Evolutionary conservation across 2,888 invertebrate species (phyloP).

Genomic region (Poecilus cupreus): DNA sequence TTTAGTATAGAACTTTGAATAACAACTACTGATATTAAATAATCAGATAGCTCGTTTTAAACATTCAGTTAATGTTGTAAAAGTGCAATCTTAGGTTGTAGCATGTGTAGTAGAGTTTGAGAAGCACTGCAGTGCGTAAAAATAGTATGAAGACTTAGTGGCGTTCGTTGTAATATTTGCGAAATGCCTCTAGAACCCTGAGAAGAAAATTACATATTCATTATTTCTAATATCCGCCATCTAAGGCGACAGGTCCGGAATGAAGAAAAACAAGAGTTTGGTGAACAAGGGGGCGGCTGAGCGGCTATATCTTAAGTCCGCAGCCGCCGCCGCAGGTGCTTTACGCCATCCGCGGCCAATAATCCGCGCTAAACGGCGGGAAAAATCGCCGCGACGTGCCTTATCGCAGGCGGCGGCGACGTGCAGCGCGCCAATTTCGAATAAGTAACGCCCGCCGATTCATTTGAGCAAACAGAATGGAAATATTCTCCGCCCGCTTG

Average conservation of each 20-base stretch:
- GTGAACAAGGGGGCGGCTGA: not conserved
- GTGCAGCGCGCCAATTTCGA: conserved; percentile 41
- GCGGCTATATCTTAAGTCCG: conserved; percentile 31
- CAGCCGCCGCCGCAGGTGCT: conserved; percentile 30
- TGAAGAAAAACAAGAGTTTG: conserved; percentile 11
- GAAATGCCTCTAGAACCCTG: not conserved
- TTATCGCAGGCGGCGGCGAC: conserved; percentile 29
- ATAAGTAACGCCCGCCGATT: conserved; percentile 39
- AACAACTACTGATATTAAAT: no score
- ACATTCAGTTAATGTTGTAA: no score
- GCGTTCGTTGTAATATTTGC: not conserved
- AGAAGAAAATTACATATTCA: conserved; percentile 33
- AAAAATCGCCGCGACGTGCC: conserved; percentile 53
- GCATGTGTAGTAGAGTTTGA: no score
- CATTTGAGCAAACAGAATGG: conserved; percentile 51
- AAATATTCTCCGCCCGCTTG: conserved; percentile 8
- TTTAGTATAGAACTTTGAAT: no score
- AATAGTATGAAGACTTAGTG: not conserved
- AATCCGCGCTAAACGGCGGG: conserved; percentile 43
- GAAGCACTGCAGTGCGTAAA: no score
- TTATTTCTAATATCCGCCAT: conserved; percentile 28
- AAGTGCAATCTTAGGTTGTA: no score
- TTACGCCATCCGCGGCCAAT: conserved; percentile 48
- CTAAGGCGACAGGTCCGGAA: conserved; percentile 14
- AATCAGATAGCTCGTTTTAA: no score